Percentiles rank a stretch among this genome's conserved stretches.
phyloP scores from a whole-genome alignment of 2,113 vertebrate species.

The Mustelus asterias region DNA sequence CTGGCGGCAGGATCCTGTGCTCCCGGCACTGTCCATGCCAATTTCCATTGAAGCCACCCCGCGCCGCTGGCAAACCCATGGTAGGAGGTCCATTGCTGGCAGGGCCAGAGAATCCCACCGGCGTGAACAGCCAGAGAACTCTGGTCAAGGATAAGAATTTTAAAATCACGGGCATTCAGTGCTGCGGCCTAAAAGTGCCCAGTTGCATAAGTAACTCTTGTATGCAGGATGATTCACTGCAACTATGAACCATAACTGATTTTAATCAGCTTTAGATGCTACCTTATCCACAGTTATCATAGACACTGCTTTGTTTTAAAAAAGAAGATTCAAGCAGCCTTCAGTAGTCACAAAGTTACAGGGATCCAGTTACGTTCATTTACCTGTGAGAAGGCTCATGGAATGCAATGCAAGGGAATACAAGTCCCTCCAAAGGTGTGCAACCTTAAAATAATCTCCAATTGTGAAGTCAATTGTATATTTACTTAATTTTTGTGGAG shows the following conservation, averaged over 20 bases:
- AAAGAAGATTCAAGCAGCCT: neutral
- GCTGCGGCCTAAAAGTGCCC: neutral
- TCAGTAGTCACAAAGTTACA: neutral
- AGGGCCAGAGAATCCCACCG: too few relatives aligned
- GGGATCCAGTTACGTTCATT: neutral
- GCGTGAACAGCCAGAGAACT: too few relatives aligned
- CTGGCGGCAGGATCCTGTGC: too few relatives aligned
- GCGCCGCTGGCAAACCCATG: too few relatives aligned
- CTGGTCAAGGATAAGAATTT: neutral
- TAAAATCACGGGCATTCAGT: neutral
- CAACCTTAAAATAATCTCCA: neutral
- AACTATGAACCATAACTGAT: too few relatives aligned
- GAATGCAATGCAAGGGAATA: too few relatives aligned
- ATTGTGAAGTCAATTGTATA: neutral
- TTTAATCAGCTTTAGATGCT: too few relatives aligned
- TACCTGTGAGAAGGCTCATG: neutral
- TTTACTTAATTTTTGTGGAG: neutral
- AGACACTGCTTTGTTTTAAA: neutral
- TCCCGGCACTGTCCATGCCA: too few relatives aligned
- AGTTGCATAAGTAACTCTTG: neutral
- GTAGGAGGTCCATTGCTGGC: too few relatives aligned
- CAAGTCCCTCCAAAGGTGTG: neutral
- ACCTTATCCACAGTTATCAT: neutral
- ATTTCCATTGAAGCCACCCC: too few relatives aligned
- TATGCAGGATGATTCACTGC: neutral